These are phyloP conservation scores for Uloborus diversus DNA, from an alignment of 1,140 invertebrate genomes.

Conservation along the genomic window DNA sequence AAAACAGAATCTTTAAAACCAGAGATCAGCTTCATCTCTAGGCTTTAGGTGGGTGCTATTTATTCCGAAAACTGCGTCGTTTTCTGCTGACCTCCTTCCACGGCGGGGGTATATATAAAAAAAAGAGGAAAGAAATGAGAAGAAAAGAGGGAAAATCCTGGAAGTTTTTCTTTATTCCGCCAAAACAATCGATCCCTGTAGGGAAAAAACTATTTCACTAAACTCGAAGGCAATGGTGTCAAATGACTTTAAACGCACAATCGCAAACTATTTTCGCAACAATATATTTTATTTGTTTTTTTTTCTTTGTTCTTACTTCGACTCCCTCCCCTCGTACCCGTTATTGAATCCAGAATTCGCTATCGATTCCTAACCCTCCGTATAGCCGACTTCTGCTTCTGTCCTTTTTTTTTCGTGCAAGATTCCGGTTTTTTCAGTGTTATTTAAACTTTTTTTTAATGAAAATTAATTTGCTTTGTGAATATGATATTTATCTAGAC, in stretches of 20 bases:
- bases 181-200: neutral
- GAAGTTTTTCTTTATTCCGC: neutral
- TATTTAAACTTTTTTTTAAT: no score
- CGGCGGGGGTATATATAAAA: neutral
- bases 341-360: constrained; percentile 6
- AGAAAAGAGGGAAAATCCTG: neutral
- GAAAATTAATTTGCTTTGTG: no score
- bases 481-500: no score
- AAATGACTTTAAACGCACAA: constrained; percentile 35
- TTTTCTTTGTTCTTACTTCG: neutral
- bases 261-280: constrained; percentile 33
- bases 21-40: constrained; percentile 18
- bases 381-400: no score
- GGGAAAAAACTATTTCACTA: neutral
- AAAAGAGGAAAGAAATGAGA: neutral
- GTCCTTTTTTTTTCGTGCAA: no score
- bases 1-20: constrained; percentile 27
- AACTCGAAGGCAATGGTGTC: constrained; percentile 21
- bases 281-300: constrained; percentile 16
- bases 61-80: constrained; percentile 30
- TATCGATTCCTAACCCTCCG: neutral
- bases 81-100: constrained; percentile 1
- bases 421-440: no score
- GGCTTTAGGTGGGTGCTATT: constrained; percentile 31
- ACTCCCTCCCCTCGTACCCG: neutral